Conservation (phyloP, 2,888 invertebrate genomes). For the Melanchra persicariae region DNA sequence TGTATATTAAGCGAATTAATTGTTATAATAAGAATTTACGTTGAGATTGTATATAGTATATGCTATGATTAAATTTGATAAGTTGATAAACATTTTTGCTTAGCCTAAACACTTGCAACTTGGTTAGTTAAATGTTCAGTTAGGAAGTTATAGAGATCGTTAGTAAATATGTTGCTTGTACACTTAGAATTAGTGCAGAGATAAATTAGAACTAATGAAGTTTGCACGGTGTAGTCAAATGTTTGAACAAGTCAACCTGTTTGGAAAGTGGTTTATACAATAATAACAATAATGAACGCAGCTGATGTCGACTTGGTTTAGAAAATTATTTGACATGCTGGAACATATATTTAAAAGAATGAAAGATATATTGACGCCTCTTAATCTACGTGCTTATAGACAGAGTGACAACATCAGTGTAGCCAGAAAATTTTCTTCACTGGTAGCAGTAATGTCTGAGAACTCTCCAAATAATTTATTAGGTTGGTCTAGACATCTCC, state of each 20-base stretch:
- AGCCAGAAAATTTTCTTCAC: background rate
- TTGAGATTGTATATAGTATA: conserved; percentile 70
- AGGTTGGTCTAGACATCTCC: background rate
- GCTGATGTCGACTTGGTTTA: background rate
- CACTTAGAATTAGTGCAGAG: conserved; percentile 62
- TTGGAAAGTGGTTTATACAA: background rate
- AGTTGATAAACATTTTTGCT: conserved; percentile 55
- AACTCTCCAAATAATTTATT: background rate
- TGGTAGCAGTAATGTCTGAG: background rate
- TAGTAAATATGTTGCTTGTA: conserved; percentile 50
- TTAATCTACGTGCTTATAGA: background rate
- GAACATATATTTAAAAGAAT: conserved; percentile 6
- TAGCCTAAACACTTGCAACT: conserved; percentile 55
- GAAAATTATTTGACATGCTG: background rate
- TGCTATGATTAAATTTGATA: conserved; percentile 64
- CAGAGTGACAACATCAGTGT: background rate
- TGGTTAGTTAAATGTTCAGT: conserved; percentile 43
- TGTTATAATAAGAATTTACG: conserved; percentile 65
- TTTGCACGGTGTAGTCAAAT: background rate
- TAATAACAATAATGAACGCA: background rate
- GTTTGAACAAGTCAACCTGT: background rate
- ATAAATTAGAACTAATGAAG: conserved; percentile 24
- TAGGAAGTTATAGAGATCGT: conserved; percentile 38
- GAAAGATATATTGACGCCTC: background rate
- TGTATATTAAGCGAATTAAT: conserved; percentile 67